Percentiles rank a stretch among this genome's conserved stretches.
Conservation (phyloP, 2,113 vertebrate genomes). For the Ariopsis seemanni region DNA sequence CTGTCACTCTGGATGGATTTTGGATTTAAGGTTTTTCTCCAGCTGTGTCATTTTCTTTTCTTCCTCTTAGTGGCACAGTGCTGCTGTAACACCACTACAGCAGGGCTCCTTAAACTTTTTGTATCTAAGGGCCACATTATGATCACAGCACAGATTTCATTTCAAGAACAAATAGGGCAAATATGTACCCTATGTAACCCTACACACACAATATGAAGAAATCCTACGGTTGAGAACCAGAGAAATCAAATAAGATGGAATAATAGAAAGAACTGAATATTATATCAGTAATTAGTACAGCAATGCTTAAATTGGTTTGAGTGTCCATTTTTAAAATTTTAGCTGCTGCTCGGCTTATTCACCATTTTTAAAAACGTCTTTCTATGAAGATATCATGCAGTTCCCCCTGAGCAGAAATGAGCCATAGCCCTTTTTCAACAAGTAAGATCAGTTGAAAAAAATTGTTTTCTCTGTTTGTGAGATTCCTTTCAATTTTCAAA, state of each 20-base stretch:
- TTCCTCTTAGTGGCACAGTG: neutral
- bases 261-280: neutral
- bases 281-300: neutral
- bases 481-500: conserved; percentile 51
- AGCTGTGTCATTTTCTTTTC: conserved; percentile 56
- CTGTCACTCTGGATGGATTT: conserved; percentile 61
- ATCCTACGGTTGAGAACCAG: neutral
- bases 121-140: neutral
- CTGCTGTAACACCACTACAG: neutral
- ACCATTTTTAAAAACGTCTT: neutral
- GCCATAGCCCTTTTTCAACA: neutral
- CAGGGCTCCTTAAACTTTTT: neutral
- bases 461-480: conserved; percentile 31
- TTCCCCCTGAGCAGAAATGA: neutral
- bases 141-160: neutral
- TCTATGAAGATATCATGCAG: neutral
- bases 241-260: neutral
- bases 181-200: neutral
- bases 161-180: neutral
- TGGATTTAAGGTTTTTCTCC: conserved; percentile 67
- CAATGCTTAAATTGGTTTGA: neutral
- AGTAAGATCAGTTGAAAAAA: conserved; percentile 22
- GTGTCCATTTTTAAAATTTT: neutral
- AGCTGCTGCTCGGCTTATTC: neutral
- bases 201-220: neutral